Evolutionary conservation across 2,797 vertebrate genomes (phyloP).

Genomic region (Chelon auratus): DNA sequence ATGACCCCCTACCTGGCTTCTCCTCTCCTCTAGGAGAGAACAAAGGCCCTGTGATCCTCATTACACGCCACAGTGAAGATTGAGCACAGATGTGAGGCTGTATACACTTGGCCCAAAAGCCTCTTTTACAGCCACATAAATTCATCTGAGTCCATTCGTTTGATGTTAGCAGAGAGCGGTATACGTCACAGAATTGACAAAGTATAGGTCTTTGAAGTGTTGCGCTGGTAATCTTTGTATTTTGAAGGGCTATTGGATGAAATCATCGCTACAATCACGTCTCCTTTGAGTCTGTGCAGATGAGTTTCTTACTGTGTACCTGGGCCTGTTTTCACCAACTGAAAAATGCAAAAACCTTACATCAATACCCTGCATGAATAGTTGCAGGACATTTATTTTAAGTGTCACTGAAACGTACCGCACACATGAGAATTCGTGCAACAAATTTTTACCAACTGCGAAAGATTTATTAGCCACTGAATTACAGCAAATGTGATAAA

Average conservation of each 20-base stretch:
- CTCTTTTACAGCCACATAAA: conserved; percentile 82
- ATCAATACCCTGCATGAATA: neutral
- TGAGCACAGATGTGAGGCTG: conserved; percentile 80
- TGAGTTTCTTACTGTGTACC: neutral
- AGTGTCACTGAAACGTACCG: neutral
- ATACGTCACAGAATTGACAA: conserved; percentile 58
- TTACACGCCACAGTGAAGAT: conserved; percentile 76
- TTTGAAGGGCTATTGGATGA: conserved; percentile 45
- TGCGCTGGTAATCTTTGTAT: conserved; percentile 39
- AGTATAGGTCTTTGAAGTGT: conserved; percentile 70
- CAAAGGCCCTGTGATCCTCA: conserved; percentile 78
- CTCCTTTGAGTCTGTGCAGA: conserved; percentile 17
- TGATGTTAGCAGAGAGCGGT: conserved; percentile 72
- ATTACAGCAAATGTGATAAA: conserved; percentile 29
- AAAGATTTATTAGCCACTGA: conserved; percentile 26
- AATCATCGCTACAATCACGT: conserved; percentile 23
- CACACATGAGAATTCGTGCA: neutral
- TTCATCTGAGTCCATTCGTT: conserved; percentile 74
- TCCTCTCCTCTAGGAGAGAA: conserved; percentile 65
- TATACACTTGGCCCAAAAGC: conserved; percentile 68
- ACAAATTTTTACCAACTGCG: conserved; percentile 16
- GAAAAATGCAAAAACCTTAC: conserved; percentile 1
- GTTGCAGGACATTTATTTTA: neutral
- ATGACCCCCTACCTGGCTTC: conserved; percentile 60
- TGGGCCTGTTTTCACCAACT: neutral